Conservation (phyloP, 92 coral and sea anemone species). For the Siderastrea radians region DNA sequence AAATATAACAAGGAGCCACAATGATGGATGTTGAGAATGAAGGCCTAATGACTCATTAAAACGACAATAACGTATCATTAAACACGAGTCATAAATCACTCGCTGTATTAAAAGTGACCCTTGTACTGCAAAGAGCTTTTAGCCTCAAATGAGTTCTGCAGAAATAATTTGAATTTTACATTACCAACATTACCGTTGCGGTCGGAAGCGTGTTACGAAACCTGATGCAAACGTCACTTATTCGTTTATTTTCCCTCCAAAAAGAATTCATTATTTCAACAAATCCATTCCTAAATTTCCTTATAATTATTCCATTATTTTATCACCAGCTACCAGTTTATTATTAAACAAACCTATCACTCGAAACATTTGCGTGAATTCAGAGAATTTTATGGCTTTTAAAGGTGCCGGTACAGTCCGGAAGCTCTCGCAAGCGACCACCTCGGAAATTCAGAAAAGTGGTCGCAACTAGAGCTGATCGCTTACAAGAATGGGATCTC, state of each 20-base stretch:
- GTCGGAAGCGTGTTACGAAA: too few species aligned
- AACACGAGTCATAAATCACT: slow-evolving; percentile 19
- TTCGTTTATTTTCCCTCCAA: background rate
- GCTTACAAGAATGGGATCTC: too few species aligned
- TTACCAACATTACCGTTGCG: background rate
- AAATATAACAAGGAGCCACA: background rate
- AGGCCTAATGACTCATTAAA: slow-evolving; percentile 12
- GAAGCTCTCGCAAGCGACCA: too few species aligned
- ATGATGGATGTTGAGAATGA: background rate
- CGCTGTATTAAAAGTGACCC: background rate
- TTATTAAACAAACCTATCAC: too few species aligned
- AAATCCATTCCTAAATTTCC: too few species aligned
- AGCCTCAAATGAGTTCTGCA: background rate
- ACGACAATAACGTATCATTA: background rate
- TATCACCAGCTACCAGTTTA: too few species aligned
- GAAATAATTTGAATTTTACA: background rate
- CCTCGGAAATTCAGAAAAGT: too few species aligned
- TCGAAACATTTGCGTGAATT: background rate
- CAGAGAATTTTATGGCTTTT: too few species aligned
- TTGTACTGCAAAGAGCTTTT: background rate
- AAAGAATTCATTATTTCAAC: background rate
- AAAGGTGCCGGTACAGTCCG: too few species aligned
- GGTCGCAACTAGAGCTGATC: too few species aligned
- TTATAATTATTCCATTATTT: too few species aligned
- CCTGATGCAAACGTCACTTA: too few species aligned